Conservation (phyloP, 2,113 vertebrate species). For the Lampris megalopsis region DNA sequence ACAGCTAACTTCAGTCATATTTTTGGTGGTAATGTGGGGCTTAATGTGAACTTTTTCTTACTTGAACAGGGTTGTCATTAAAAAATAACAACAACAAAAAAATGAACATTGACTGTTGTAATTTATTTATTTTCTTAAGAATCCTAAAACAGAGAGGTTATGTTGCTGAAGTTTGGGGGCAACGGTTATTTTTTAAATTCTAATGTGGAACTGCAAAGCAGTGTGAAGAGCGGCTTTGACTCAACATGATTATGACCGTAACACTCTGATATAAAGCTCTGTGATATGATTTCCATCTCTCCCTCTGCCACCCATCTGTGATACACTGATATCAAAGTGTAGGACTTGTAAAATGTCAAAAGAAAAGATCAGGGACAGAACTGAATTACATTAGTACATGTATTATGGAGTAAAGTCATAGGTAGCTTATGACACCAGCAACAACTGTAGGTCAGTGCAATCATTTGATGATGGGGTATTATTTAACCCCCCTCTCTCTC, state of each 20-base stretch:
- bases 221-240: conserved; percentile 1
- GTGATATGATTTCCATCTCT: conserved; percentile 12
- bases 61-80: conserved; percentile 35
- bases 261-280: conserved; percentile 11
- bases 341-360: conserved; percentile 1
- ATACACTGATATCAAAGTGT: conserved; percentile 5
- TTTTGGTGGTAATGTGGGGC: conserved; percentile 27
- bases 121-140: conserved; percentile 4
- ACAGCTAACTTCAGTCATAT: conserved; percentile 18
- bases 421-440: conserved; percentile 60
- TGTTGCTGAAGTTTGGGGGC: not conserved
- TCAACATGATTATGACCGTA: conserved; percentile 21
- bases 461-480: conserved; percentile 20
- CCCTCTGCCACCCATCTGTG: not conserved
- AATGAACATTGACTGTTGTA: conserved; percentile 13
- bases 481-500: conserved; percentile 41
- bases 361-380: not conserved
- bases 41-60: conserved; percentile 29
- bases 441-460: conserved; percentile 33
- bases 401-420: conserved; percentile 12
- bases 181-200: conserved; percentile 1
- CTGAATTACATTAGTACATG: not conserved
- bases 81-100: not conserved
- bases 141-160: not conserved
- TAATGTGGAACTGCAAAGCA: conserved; percentile 1